These are phyloP conservation scores for Drosophila pachea DNA, from an alignment of 1,140 invertebrate genomes.

Conservation along the genomic window DNA sequence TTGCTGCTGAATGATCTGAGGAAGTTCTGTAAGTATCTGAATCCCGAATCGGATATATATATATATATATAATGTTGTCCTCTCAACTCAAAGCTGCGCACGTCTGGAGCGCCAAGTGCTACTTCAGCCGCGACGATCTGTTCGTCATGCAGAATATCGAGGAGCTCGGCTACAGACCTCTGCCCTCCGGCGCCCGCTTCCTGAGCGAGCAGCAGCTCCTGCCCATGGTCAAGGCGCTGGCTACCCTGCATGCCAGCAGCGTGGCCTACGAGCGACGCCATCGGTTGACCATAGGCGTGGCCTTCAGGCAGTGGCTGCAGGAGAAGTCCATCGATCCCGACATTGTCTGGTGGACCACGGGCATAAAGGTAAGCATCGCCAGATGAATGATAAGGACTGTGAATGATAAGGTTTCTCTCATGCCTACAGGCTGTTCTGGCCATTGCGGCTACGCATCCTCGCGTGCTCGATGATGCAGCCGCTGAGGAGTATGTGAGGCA, in stretches of 20 bases:
- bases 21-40: conserved; percentile 52
- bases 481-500: conserved; percentile 56
- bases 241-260: conserved; percentile 78
- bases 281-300: conserved; percentile 70
- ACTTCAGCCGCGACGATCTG: conserved; percentile 68
- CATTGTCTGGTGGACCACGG: conserved; percentile 61
- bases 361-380: conserved; percentile 47
- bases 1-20: conserved; percentile 60
- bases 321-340: conserved; percentile 58
- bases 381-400: neutral
- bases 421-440: conserved; percentile 54
- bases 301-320: conserved; percentile 59
- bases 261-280: conserved; percentile 62
- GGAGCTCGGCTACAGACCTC: conserved; percentile 64
- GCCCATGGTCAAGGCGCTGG: conserved; percentile 69
- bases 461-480: conserved; percentile 23
- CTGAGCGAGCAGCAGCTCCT: conserved; percentile 61
- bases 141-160: conserved; percentile 79
- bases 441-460: conserved; percentile 57
- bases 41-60: neutral
- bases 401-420: neutral
- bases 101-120: conserved; percentile 78
- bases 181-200: conserved; percentile 34
- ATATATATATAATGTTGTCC: too few species aligned
- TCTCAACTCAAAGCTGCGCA: conserved; percentile 38